Percentiles rank a stretch among this genome's conserved stretches.
Conservation (phyloP, 2,113 vertebrate species). For the Alces alces region DNA sequence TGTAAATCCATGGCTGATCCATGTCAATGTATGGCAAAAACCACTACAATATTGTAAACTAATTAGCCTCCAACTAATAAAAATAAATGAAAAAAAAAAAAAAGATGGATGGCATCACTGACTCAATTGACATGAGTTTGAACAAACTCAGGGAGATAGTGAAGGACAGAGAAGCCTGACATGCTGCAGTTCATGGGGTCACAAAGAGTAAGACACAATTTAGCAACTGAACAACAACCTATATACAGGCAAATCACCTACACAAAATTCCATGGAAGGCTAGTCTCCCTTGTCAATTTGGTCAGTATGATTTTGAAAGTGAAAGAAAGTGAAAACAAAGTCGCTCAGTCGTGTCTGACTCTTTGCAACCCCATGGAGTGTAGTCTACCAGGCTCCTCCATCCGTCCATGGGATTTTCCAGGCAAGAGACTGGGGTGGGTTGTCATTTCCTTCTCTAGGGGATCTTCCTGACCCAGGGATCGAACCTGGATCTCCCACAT, state of each 20-base stretch:
- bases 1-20: no score
- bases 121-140: neutral
- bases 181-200: neutral
- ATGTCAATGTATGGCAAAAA: no score
- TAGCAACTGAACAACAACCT: neutral
- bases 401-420: neutral
- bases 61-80: no score
- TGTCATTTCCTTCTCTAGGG: neutral
- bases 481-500: neutral
- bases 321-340: neutral
- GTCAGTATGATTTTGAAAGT: neutral
- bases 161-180: neutral
- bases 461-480: neutral
- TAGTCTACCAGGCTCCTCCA: neutral
- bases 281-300: neutral
- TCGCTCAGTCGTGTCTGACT: accelerated
- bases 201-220: neutral
- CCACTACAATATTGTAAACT: no score
- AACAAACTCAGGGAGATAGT: neutral
- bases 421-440: neutral
- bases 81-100: no score
- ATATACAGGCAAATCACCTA: neutral
- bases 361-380: neutral
- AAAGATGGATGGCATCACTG: neutral
- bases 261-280: neutral